Base-by-base conservation (phyloP, 2,888 invertebrate species). In the Lycophotia porphyrea region DNA sequence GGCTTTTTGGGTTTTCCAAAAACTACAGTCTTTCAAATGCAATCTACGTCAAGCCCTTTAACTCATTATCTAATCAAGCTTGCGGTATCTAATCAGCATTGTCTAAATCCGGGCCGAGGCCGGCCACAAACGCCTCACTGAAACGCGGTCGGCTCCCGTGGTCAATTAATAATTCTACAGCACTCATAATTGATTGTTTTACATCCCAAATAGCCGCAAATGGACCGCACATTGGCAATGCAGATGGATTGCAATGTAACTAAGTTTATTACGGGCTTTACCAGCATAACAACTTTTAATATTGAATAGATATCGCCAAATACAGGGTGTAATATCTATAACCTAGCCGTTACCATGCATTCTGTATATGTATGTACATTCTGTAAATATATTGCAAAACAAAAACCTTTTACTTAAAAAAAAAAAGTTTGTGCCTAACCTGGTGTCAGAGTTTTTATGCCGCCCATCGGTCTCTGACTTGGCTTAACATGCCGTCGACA, bases 111-210 rank as follows among this genome's bases (percentile, higher is more conserved):
- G 63, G 79, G 63, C 24, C 68, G 84, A 84, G 70, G 72, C 24
- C 61, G 27, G 42, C 70, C 69, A 24, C 71, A 72, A 84, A 80
- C 60, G 80, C 74, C 71, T 66, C 66, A n/a, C 58, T 52, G 52
- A 64, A 84, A 71, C 71, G 63, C 81, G 81, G 84, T 76, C 81
- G 76, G 70, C 60, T 64, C 69, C 71, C 70, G 71, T 5, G 60
- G 72, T 72, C 64, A 73, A 80, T 84, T 73, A 84, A 76, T 79
- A 83, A 84, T 84, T 82, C 82, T 31, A 63, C 47, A 27, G 52
- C 72, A 63, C 34, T 42, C 61, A 84, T 80, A 80, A 76, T 84
- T 80, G 64, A 76, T 84, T 65, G 44, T 84, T 73, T 74, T 84
- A 64, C 44, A 63, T 18, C 60, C 52, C 36, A 67, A 70, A 80